Conservation (phyloP, 2,888 invertebrate genomes). For the Pollenia angustigena region DNA sequence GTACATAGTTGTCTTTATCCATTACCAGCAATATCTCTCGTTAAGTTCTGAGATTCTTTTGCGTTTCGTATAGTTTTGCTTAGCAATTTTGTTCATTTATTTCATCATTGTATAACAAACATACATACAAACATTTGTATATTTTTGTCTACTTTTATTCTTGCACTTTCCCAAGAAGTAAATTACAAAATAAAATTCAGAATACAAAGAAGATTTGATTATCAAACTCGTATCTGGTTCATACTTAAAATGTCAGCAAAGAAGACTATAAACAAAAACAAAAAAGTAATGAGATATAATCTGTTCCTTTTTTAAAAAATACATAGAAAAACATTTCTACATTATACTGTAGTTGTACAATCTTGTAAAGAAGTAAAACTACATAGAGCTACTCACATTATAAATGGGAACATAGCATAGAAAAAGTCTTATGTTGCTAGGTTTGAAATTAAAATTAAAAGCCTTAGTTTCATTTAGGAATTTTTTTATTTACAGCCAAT, state of each 20-base stretch:
- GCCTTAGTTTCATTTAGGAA: too few relatives aligned
- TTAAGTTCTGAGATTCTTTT: constrained; percentile 30
- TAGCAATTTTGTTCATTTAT: constrained; percentile 34
- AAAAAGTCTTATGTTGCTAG: too few relatives aligned
- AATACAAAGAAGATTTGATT: constrained; percentile 9
- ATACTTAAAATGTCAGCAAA: constrained; percentile 57
- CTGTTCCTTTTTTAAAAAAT: constrained; percentile 4
- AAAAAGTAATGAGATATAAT: constrained; percentile 50
- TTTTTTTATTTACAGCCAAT: too few relatives aligned
- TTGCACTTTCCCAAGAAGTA: constrained; percentile 10
- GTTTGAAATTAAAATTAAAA: too few relatives aligned
- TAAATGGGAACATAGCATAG: too few relatives aligned
- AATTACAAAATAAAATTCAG: constrained; percentile 22
- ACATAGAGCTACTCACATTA: too few relatives aligned
- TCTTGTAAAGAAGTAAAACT: not conserved
- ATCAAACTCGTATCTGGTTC: constrained; percentile 6
- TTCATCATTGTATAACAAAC: not conserved
- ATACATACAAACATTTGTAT: not conserved
- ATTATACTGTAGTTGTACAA: not conserved
- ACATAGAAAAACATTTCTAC: not conserved
- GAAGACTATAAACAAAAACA: constrained; percentile 37
- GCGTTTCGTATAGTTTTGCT: constrained; percentile 44
- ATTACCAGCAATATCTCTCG: constrained; percentile 2
- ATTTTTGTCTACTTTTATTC: constrained; percentile 19
- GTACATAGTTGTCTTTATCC: constrained; percentile 8